phyloP scores from a whole-genome alignment of 1,140 invertebrate species.

The Triops longicaudatus region DNA sequence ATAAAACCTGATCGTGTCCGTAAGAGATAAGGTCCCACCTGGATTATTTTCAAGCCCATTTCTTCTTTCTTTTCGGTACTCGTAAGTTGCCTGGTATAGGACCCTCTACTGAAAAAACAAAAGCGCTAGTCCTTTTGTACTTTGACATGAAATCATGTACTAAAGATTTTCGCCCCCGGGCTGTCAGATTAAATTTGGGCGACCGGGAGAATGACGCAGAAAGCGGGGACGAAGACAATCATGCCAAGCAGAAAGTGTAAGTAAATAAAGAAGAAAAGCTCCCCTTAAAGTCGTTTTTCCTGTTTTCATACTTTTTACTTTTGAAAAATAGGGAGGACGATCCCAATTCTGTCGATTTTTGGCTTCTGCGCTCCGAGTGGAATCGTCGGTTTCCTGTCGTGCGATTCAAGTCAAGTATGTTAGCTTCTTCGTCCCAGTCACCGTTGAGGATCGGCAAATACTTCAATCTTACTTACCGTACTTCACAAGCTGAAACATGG shows the following conservation, averaged over 20 bases:
- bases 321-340: not conserved
- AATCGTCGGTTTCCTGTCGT: not conserved
- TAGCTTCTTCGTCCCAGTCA: not conserved
- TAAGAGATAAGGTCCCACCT: no score
- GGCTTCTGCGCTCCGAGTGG: not conserved
- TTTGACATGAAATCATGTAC: not conserved
- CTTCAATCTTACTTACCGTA: constrained; percentile 22
- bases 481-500: constrained; percentile 25
- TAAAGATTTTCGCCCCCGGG: not conserved
- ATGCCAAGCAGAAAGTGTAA: not conserved
- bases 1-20: not conserved
- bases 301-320: not conserved
- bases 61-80: not conserved
- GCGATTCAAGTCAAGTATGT: constrained; percentile 10
- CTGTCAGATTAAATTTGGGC: not conserved
- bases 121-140: not conserved
- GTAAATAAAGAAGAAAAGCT: not conserved
- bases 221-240: not conserved
- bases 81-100: not conserved
- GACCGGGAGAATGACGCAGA: not conserved
- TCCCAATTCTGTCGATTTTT: not conserved
- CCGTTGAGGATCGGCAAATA: constrained; percentile 19
- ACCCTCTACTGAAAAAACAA: not conserved
- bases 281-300: not conserved
- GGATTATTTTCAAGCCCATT: no score